Conservation (phyloP, 2,888 invertebrate species). For the Caenorhabditis panamensis region DNA sequence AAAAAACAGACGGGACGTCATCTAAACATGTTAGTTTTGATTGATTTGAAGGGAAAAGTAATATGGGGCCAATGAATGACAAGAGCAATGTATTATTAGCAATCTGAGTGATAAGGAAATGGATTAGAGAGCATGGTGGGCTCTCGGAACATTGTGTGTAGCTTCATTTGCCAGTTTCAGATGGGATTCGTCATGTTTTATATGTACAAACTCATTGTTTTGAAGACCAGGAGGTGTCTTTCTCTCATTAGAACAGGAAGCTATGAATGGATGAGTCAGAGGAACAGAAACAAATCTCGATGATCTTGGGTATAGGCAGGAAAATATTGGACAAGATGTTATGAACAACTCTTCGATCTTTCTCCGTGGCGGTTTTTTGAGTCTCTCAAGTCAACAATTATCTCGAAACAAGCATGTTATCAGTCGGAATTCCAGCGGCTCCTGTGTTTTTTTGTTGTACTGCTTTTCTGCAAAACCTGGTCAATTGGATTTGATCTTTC, state of each 20-base stretch:
- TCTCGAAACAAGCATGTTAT: neutral
- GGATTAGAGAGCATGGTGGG: too few species aligned
- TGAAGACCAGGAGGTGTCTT: neutral
- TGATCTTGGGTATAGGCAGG: too few species aligned
- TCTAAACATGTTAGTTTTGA: neutral
- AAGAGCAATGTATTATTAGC: too few species aligned
- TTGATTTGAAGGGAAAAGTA: neutral
- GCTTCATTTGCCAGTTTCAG: too few species aligned
- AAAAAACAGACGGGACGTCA: neutral
- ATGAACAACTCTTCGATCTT: neutral
- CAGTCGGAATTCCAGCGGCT: neutral
- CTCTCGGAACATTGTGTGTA: too few species aligned
- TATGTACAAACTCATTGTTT: neutral
- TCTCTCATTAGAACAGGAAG: neutral
- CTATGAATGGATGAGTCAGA: neutral
- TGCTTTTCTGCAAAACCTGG: neutral
- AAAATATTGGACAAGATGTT: neutral
- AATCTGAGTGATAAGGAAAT: too few species aligned
- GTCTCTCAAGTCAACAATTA: neutral
- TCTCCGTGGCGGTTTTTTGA: too few species aligned
- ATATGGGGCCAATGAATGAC: neutral
- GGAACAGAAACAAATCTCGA: neutral
- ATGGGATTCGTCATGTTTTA: neutral
- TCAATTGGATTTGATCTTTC: neutral
- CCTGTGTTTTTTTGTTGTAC: neutral